Evolutionary conservation across 1,140 invertebrate genomes (phyloP).

Genomic region (Drosophila sulfurigaster): DNA sequence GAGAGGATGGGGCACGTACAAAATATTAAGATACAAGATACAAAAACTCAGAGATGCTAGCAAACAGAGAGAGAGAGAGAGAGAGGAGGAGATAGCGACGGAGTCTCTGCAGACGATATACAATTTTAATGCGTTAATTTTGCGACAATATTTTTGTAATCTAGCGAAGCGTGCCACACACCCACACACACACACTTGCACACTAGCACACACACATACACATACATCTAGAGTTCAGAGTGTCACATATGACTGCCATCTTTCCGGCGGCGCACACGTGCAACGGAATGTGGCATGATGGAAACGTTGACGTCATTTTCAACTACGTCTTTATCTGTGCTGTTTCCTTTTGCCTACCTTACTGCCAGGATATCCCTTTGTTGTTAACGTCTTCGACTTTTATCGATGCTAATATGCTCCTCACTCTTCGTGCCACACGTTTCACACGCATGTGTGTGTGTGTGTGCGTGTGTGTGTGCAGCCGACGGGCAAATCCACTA

Average conservation of each 20-base stretch:
- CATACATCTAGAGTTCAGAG: not conserved
- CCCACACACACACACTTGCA: constrained; percentile 13
- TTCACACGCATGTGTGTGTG: constrained; percentile 38
- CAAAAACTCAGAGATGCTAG: constrained; percentile 2
- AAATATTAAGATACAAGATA: constrained; percentile 55
- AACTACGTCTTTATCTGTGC: constrained; percentile 42
- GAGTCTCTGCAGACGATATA: constrained; percentile 19
- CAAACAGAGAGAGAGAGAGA: not conserved
- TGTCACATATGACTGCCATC: constrained; percentile 29
- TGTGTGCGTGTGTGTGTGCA: constrained; percentile 57
- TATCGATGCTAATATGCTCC: constrained; percentile 74
- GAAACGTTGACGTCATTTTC: constrained; percentile 48
- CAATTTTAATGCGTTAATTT: constrained; percentile 77
- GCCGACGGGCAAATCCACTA: constrained; percentile 51
- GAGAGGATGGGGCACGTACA: constrained; percentile 37
- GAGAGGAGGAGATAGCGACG: too few species aligned
- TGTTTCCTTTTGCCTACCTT: constrained; percentile 45
- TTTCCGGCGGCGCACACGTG: constrained; percentile 29
- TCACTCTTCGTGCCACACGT: constrained; percentile 8
- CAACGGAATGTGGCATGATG: constrained; percentile 24
- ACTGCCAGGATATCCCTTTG: constrained; percentile 72
- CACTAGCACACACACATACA: constrained; percentile 13
- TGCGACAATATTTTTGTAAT: constrained; percentile 69
- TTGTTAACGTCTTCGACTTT: constrained; percentile 75
- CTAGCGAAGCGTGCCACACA: constrained; percentile 52